phyloP scores from a whole-genome alignment of 2,797 vertebrate species.

The Acanthurus leucopareius region DNA sequence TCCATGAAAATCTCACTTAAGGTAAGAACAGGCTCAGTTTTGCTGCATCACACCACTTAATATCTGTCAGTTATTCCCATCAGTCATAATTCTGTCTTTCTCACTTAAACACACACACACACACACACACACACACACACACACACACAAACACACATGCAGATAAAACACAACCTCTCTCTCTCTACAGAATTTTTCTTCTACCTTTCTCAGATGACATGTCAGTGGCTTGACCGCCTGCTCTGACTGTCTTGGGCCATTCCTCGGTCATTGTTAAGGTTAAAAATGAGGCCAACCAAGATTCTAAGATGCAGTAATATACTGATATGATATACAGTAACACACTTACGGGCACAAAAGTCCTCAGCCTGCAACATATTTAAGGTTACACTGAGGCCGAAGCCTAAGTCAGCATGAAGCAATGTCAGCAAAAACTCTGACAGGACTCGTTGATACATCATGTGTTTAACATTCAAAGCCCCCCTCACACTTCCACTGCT shows the following conservation, averaged over 20 bases:
- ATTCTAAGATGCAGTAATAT: neutral
- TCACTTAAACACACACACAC: neutral
- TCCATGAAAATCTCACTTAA: slow-evolving; percentile 1
- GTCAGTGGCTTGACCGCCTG: neutral
- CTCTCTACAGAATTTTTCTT: neutral
- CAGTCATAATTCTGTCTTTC: slow-evolving; percentile 24
- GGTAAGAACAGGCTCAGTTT: slow-evolving; percentile 12
- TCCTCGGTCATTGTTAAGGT: neutral
- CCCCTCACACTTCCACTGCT: neutral
- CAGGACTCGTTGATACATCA: neutral
- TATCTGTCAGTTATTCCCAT: slow-evolving; percentile 22
- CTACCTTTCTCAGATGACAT: neutral
- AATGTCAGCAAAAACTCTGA: slow-evolving; percentile 3
- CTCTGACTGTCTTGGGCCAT: neutral
- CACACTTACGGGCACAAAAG: too few species aligned
- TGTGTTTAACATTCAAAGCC: neutral
- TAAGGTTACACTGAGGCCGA: slow-evolving; percentile 12
- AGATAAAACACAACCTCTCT: neutral
- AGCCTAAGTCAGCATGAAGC: neutral
- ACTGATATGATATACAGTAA: neutral
- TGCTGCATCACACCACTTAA: slow-evolving; percentile 15
- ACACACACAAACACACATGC: neutral
- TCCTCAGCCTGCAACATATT: slow-evolving; percentile 3
- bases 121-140: neutral
- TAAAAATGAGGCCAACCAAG: neutral